A percentile compares a stretch with the other conserved stretches of the same genome.
phyloP scores from a whole-genome alignment of 2,888 invertebrate species.

The Pseudanteris insignis region DNA sequence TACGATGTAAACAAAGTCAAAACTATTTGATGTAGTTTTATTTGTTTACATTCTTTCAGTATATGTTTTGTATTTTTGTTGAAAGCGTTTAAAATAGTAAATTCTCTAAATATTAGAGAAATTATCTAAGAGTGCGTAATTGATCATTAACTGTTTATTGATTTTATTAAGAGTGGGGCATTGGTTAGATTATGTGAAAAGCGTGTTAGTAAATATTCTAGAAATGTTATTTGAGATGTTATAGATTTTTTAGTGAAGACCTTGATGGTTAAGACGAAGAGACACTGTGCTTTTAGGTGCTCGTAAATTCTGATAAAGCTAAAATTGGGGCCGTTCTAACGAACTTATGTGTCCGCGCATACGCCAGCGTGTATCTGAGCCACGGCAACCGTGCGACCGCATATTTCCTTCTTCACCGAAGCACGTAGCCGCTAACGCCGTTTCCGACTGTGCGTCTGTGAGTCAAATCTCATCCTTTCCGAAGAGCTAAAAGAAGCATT shows the following conservation, averaged over 20 bases:
- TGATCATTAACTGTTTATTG: no score
- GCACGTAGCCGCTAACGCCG: constrained; percentile 49
- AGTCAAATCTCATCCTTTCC: constrained; percentile 38
- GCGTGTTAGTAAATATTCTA: no score
- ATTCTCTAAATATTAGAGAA: no score
- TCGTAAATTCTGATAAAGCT: constrained; percentile 62
- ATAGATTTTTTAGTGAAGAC: constrained; percentile 44
- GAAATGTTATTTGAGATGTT: constrained; percentile 18
- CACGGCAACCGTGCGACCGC: constrained; percentile 45
- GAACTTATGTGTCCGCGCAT: constrained; percentile 58
- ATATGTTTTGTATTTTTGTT: no score
- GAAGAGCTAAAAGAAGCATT: constrained; percentile 45
- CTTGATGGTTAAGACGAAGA: constrained; percentile 44
- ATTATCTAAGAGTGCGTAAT: no score
- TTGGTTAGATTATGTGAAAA: no score
- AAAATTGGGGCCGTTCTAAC: constrained; percentile 61
- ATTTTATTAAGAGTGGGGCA: no score
- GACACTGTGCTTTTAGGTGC: constrained; percentile 56
- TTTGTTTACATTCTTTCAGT: no score
- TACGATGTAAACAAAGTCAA: no score
- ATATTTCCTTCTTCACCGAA: constrained; percentile 48
- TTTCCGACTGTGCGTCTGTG: constrained; percentile 48
- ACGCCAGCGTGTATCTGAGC: constrained; percentile 37
- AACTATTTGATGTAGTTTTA: no score
- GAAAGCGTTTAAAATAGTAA: no score